These are phyloP conservation scores for Pseudomyrmex sp. DNA, from an alignment of 1,140 invertebrate genomes.

Conservation along the genomic window DNA sequence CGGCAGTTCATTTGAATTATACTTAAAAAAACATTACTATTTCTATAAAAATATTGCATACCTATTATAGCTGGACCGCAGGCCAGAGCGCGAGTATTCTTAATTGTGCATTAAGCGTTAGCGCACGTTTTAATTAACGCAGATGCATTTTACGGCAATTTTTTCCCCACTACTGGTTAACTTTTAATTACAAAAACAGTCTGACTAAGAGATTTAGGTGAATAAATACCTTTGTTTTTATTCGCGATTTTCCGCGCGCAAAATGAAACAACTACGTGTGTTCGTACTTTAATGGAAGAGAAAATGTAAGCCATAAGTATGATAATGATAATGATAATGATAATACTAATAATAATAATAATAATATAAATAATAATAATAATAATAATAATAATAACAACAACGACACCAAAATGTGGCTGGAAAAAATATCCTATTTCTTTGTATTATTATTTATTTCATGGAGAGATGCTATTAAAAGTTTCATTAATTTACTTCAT, in stretches of 20 bases:
- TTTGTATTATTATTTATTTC: neutral
- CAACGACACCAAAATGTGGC: neutral
- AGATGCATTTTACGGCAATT: conserved; percentile 13
- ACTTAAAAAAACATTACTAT: conserved; percentile 8
- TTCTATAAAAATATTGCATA: too few species aligned
- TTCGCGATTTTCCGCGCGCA: neutral
- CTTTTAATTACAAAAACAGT: conserved; percentile 37
- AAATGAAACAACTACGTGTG: neutral
- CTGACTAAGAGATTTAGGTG: conserved; percentile 22
- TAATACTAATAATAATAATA: too few species aligned
- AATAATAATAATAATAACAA: too few species aligned
- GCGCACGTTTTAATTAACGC: conserved; percentile 50
- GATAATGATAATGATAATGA: too few species aligned
- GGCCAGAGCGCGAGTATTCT: neutral
- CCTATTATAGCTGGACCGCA: neutral
- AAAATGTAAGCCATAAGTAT: neutral
- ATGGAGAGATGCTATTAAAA: neutral
- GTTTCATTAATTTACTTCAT: neutral
- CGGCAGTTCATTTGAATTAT: neutral
- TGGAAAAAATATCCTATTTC: neutral
- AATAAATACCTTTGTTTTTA: conserved; percentile 8
- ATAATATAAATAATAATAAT: too few species aligned
- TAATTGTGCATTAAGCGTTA: conserved; percentile 29
- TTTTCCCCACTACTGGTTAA: conserved; percentile 25
- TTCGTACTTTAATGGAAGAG: neutral